Evolutionary conservation across 1,140 invertebrate species (phyloP), one percentile per base, ranked within the genome.

Genomic region (Heliconius hermathena): DNA sequence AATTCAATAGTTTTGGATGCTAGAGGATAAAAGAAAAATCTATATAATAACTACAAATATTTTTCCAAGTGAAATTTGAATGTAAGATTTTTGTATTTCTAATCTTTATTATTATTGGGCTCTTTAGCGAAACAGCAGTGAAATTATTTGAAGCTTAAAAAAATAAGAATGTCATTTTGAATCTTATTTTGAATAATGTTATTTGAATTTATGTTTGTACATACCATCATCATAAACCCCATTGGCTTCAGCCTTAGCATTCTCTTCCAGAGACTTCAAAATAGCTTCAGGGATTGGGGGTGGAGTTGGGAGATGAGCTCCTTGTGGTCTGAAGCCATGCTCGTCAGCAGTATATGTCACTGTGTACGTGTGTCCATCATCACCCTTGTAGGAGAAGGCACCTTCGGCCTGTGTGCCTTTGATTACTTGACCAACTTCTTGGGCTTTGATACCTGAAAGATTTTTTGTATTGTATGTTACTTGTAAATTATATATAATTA

Each of bases 211-310:
- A 18, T 20, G 4, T 18, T 52, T 52, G 22, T 38, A 6, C 84
- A 83, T 82, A 93, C 93, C 93, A 74, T 94, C 88, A 87, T 94
- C 89, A 83, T 81, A 81, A 11, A 93, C 82, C 1, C 93, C 93
- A 77, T 79, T 88, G 11, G 91, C 91, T 76, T 91, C 91, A 73
- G 91, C 88, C 71, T 83, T 93, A 3, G 91, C 90, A 78, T 96
- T 96, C 83, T 95, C 95, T 54, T 95, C 95, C 18, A 97, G 85
- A 52, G 96, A 93, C 85, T 95, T 95, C 75, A 91, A 88, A 78
- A 97, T 97, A 3, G 95, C 96, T 81, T 96, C 96, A 29, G 96
- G 96, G 60, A 96, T 95, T 33, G 96, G 96, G 0, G 96, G 96
- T 22, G 96, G 96, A 20, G 96, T 96, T 8, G 96, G 96, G 2